These are phyloP conservation scores for Chironomus tepperi DNA, from an alignment of 1,140 invertebrate genomes.

Conservation along the genomic window DNA sequence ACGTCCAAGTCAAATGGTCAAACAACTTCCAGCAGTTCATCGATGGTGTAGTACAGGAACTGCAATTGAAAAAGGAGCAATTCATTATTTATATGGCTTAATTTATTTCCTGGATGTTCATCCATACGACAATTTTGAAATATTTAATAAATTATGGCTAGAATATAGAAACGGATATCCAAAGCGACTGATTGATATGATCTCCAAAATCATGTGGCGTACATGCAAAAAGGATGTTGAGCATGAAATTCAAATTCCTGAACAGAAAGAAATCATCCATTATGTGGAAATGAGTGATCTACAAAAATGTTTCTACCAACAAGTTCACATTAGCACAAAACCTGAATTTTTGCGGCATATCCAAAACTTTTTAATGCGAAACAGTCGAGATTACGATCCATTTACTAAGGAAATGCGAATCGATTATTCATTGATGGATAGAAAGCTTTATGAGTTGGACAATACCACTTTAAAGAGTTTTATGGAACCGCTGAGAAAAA, in stretches of 20 bases:
- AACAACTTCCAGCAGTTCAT: constrained; percentile 58
- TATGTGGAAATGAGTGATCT: constrained; percentile 43
- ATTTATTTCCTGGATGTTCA: constrained; percentile 57
- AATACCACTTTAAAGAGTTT: constrained; percentile 37
- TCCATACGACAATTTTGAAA: constrained; percentile 44
- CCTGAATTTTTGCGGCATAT: constrained; percentile 32
- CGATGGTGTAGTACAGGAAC: constrained; percentile 75
- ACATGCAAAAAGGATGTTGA: constrained; percentile 56
- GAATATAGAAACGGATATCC: constrained; percentile 44
- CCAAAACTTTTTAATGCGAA: constrained; percentile 24
- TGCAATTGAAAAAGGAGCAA: constrained; percentile 52
- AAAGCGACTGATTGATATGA: constrained; percentile 43
- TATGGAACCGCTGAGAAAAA: constrained; percentile 52
- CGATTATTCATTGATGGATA: not conserved
- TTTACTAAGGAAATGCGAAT: not conserved
- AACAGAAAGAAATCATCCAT: constrained; percentile 41
- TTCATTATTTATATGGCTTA: constrained; percentile 58
- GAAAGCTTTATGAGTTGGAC: not conserved
- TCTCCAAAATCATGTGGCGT: constrained; percentile 60
- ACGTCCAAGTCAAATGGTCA: constrained; percentile 42
- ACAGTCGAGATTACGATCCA: not conserved
- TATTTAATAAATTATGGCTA: constrained; percentile 50
- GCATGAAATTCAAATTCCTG: constrained; percentile 45
- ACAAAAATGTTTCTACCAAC: constrained; percentile 46
- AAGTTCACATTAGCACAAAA: constrained; percentile 40